These are phyloP conservation scores for Stenopsyche tienmushanensis DNA, from an alignment of 1,140 invertebrate genomes.

Conservation along the genomic window DNA sequence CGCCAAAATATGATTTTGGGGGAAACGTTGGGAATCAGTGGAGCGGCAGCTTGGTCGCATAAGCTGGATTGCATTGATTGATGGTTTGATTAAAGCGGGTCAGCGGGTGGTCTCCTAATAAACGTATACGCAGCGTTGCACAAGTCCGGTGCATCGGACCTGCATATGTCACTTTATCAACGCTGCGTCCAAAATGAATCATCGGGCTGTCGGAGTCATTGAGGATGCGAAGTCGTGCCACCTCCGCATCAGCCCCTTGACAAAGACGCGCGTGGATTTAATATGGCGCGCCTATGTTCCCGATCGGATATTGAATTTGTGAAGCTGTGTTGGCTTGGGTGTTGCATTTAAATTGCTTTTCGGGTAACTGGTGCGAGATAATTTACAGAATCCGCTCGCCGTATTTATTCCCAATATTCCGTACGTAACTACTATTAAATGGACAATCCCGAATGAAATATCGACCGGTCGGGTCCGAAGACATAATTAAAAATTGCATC, in stretches of 20 bases:
- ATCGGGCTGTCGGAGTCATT: neutral
- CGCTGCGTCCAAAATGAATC: neutral
- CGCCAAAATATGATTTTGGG: too few relatives aligned
- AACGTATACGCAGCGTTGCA: neutral
- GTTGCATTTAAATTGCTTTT: constrained; percentile 13
- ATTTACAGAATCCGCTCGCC: constrained; percentile 7
- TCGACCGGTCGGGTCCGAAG: too few relatives aligned
- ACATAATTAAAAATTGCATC: too few relatives aligned
- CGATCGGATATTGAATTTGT: constrained; percentile 5
- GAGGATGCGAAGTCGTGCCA: neutral
- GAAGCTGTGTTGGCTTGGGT: neutral
- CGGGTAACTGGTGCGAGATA: neutral
- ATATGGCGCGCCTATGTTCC: neutral
- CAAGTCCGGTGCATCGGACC: neutral
- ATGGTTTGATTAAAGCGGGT: neutral
- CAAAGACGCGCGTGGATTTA: neutral
- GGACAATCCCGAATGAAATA: too few relatives aligned
- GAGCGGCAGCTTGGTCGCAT: too few relatives aligned
- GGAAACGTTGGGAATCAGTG: too few relatives aligned
- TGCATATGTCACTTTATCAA: neutral
- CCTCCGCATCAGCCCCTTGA: neutral
- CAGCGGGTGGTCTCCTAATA: neutral
- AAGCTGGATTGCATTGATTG: neutral
- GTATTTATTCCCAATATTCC: too few relatives aligned
- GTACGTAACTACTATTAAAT: too few relatives aligned